A percentile compares a stretch with the other conserved stretches of the same genome.
Conservation (phyloP, 2,888 invertebrate species). For the Pachliopta kotzebuea region DNA sequence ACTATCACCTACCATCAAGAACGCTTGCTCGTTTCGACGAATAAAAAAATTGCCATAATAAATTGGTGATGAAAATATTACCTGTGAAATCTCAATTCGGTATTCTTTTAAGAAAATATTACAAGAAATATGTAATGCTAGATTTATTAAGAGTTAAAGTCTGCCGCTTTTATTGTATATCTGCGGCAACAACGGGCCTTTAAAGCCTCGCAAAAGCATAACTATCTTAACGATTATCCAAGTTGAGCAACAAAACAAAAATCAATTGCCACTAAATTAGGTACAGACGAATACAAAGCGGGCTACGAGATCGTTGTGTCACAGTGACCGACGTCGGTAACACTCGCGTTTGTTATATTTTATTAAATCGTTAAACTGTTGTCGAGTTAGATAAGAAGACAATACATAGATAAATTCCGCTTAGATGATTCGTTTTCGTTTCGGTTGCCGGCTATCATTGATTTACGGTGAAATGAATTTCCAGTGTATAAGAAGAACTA, state of each 20-base stretch:
- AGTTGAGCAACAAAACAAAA: constrained; percentile 12
- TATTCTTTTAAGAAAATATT: no score
- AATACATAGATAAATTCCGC: constrained; percentile 9
- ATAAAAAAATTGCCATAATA: neutral
- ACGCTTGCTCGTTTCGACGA: no score
- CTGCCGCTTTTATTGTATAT: neutral
- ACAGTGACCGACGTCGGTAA: constrained; percentile 14
- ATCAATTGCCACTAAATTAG: constrained; percentile 21
- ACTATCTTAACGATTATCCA: constrained; percentile 11
- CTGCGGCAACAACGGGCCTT: neutral
- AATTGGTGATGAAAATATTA: no score
- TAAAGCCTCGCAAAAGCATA: constrained; percentile 5
- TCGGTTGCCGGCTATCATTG: neutral
- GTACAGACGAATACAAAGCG: constrained; percentile 8
- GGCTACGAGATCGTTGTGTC: constrained; percentile 21
- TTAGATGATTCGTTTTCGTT: constrained; percentile 16
- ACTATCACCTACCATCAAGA: no score
- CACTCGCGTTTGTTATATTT: constrained; percentile 14
- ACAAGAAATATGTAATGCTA: neutral
- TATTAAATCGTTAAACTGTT: constrained; percentile 1
- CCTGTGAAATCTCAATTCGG: no score
- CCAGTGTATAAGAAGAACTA: neutral
- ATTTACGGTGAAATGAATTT: constrained; percentile 7
- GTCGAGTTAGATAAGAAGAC: constrained; percentile 15
- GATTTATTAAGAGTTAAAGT: neutral